These are phyloP conservation scores for Phorcus lineatus DNA, from an alignment of 2,888 invertebrate species.

Conservation along the genomic window DNA sequence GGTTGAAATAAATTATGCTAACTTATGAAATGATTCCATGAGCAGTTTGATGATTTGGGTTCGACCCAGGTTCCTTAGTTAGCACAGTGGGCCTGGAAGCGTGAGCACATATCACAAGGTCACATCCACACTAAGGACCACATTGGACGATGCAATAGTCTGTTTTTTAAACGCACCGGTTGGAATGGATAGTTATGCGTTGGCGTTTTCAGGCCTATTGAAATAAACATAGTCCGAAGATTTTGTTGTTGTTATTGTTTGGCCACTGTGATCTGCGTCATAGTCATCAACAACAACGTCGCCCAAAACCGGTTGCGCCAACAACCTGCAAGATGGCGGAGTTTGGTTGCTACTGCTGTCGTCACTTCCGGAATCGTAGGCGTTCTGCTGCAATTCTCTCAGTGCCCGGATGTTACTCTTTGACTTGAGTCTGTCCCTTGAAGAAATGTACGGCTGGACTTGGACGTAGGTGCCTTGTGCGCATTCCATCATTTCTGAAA, in stretches of 20 bases:
- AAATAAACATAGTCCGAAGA: conserved; percentile 44
- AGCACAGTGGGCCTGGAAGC: neutral
- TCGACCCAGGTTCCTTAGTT: neutral
- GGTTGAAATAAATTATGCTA: conserved; percentile 15
- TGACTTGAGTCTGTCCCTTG: conserved; percentile 25
- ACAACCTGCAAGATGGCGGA: neutral
- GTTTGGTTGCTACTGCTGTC: conserved; percentile 3
- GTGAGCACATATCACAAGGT: conserved; percentile 22
- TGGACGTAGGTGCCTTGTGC: conserved; percentile 17
- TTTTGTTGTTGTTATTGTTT: conserved; percentile 34
- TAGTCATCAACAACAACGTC: conserved; percentile 32
- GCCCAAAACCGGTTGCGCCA: conserved; percentile 8
- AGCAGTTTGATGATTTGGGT: conserved; percentile 2
- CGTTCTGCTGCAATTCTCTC: conserved; percentile 25
- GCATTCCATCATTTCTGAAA: conserved; percentile 28
- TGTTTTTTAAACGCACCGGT: neutral
- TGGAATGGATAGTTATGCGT: neutral
- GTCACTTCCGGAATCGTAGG: conserved; percentile 31
- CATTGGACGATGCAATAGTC: neutral
- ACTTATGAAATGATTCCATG: conserved; percentile 20
- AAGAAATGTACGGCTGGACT: conserved; percentile 14
- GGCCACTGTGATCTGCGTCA: conserved; percentile 38
- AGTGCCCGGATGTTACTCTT: conserved; percentile 23
- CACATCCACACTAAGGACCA: conserved; percentile 7
- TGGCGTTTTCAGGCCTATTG: conserved; percentile 38